Percentiles rank a stretch among this genome's conserved stretches.
Conservation (phyloP, 1,140 invertebrate species). For the Heliothis subflexa region DNA sequence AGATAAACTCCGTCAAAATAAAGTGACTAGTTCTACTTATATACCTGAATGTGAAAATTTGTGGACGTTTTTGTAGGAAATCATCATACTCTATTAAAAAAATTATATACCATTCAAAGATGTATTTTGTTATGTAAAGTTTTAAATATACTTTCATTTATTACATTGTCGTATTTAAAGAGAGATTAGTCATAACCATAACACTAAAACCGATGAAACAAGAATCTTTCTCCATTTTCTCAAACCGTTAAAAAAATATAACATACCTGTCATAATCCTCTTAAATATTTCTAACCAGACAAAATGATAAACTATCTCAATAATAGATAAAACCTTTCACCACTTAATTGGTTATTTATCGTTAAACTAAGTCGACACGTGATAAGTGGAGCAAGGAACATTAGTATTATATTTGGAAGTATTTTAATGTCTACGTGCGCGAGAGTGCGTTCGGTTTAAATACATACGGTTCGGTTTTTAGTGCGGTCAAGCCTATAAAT, state of each 20-base stretch:
- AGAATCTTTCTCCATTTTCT: constrained; percentile 4
- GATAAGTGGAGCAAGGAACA: constrained; percentile 5
- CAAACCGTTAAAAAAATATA: not conserved
- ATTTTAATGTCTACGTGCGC: constrained; percentile 15
- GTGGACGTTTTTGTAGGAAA: too few species aligned
- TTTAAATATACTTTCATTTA: too few species aligned
- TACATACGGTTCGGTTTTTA: not conserved
- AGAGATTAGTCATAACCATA: not conserved
- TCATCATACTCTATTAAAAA: too few species aligned
- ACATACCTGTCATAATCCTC: not conserved
- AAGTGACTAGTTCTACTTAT: too few species aligned
- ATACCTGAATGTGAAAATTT: too few species aligned
- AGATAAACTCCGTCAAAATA: too few species aligned
- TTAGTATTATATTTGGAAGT: constrained; percentile 12
- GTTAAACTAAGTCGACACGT: not conserved
- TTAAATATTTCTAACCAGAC: not conserved
- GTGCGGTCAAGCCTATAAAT: not conserved
- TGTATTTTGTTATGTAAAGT: too few species aligned
- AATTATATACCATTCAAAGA: too few species aligned
- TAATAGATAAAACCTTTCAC: constrained; percentile 1
- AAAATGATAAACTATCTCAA: not conserved
- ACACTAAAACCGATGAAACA: not conserved
- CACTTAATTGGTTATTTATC: constrained; percentile 6
- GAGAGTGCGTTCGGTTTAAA: constrained; percentile 11
- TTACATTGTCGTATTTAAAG: too few species aligned